phyloP scores from a whole-genome alignment of 2,113 vertebrate genomes.

The Halichoerus grypus region DNA sequence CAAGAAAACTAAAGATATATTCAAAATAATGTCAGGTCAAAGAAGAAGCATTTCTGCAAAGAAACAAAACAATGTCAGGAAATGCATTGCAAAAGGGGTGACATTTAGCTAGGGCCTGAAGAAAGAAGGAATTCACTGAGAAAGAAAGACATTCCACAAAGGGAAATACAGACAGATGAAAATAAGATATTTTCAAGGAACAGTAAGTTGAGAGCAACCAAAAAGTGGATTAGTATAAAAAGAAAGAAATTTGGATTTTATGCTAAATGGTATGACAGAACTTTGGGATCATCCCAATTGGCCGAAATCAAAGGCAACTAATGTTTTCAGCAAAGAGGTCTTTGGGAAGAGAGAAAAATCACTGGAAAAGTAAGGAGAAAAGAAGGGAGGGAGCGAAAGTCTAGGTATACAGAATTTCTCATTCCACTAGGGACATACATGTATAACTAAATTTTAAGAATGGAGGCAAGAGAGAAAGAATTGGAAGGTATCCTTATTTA shows the following conservation, averaged over 20 bases:
- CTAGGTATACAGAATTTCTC: neutral
- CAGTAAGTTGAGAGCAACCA: neutral
- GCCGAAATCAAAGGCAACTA: neutral
- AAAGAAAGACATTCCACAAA: conserved; percentile 14
- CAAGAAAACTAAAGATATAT: conserved; percentile 16
- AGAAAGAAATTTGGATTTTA: neutral
- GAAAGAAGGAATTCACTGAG: neutral
- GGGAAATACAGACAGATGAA: neutral
- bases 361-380: neutral
- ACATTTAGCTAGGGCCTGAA: neutral
- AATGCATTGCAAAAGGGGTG: neutral
- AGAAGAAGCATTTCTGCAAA: neutral
- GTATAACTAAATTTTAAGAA: neutral
- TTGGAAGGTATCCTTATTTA: neutral
- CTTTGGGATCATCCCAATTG: neutral
- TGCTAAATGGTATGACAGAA: neutral
- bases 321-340: neutral
- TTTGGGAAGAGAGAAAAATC: neutral
- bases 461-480: neutral
- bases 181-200: conserved; percentile 26
- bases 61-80: neutral
- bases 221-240: neutral
- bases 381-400: neutral
- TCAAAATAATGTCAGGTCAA: conserved; percentile 20
- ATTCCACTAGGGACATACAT: neutral